A percentile compares a stretch with the other conserved stretches of the same genome.
phyloP scores from a whole-genome alignment of 2,113 vertebrate genomes.

The Eulacestoma nigropectus region DNA sequence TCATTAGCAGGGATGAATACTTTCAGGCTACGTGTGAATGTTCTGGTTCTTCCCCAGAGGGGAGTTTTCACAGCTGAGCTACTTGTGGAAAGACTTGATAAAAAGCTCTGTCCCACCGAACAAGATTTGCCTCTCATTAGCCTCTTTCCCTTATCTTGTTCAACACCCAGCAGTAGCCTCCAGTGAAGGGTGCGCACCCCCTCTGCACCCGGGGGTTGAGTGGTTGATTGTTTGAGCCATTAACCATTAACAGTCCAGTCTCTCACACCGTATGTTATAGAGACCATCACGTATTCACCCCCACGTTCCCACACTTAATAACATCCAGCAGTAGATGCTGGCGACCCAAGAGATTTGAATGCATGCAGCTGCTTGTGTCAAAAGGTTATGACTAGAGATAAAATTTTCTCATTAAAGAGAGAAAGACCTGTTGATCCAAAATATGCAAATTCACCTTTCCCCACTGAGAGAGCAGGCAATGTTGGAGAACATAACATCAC shows the following conservation, averaged over 20 bases:
- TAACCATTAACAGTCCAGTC: neutral
- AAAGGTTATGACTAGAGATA: neutral
- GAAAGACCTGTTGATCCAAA: neutral
- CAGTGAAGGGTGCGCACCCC: neutral
- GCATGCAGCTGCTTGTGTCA: neutral
- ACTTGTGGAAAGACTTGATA: neutral
- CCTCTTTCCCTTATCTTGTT: neutral
- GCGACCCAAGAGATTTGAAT: neutral
- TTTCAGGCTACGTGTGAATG: neutral
- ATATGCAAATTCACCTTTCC: rapidly evolving
- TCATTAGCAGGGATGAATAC: neutral
- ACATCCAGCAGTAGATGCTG: neutral
- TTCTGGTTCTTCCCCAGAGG: no score
- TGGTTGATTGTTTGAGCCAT: neutral
- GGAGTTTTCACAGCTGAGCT: neutral
- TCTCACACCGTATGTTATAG: neutral
- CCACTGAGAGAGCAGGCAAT: neutral
- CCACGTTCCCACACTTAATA: neutral
- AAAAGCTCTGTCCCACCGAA: neutral
- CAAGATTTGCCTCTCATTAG: neutral
- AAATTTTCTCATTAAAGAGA: neutral
- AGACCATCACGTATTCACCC: neutral
- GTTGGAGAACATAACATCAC: neutral
- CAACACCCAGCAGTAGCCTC: neutral
- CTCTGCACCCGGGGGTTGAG: neutral